These are phyloP conservation scores for Notechis scutatus DNA, from an alignment of 2,113 vertebrate species.

Conservation along the genomic window DNA sequence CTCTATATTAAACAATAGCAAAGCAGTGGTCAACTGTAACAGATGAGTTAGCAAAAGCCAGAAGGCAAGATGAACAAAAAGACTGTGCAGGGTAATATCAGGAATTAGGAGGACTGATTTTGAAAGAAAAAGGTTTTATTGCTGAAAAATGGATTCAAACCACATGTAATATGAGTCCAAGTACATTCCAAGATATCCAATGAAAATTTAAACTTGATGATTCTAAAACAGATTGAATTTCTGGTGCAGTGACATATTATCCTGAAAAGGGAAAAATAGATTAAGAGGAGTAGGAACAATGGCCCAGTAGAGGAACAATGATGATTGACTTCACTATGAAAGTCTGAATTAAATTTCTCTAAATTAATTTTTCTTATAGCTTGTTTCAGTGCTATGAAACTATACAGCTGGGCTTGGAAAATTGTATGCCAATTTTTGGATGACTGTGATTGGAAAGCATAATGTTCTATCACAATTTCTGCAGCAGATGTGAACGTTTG, in stretches of 20 bases:
- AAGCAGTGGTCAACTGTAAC: background rate
- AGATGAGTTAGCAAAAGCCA: background rate
- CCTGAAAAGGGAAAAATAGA: background rate
- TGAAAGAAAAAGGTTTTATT: background rate
- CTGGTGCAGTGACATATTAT: background rate
- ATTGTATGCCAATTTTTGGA: background rate
- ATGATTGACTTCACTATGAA: background rate
- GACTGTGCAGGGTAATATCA: background rate
- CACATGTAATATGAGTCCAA: background rate
- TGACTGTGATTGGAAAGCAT: background rate
- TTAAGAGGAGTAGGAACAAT: background rate
- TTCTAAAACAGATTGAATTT: background rate
- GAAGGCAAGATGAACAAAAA: background rate
- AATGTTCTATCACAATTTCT: background rate
- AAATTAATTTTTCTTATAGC: background rate
- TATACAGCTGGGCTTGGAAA: background rate
- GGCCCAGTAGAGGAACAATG: background rate
- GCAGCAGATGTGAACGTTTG: background rate
- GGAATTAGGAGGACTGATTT: background rate
- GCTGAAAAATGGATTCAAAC: background rate
- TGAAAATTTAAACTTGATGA: background rate
- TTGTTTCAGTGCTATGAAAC: background rate
- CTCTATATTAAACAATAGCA: background rate
- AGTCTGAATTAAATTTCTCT: background rate
- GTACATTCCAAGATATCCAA: background rate